Evolutionary conservation across 2,113 vertebrate species (phyloP), one percentile per base, ranked within the genome.

Genomic region (Dendropsophus ebraccatus): DNA sequence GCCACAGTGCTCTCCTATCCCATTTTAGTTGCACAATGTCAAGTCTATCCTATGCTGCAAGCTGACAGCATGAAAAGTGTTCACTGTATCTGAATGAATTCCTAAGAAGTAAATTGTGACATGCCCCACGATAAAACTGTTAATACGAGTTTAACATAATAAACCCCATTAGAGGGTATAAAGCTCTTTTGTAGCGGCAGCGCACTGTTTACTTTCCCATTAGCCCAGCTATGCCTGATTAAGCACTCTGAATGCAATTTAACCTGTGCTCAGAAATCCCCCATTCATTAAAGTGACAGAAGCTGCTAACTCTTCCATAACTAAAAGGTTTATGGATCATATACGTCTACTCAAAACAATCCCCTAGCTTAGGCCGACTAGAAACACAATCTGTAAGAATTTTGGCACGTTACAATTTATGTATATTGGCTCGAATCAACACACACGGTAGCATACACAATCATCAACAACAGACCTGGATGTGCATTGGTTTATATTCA

Each of bases 281-380:
- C 30, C 28, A 70, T 70, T 82, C 65, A 82, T 82, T 70, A 82
- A 13, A 54, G 65, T 82, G 65, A 82, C 65, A 70, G 65, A 45
- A 35, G 62, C 49, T 82, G 81, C 81, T 54, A 82, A 82, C 30
- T 82, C 62, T 70, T 82, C 65, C 81, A 70, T 82, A 50, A 62
- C 81, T 82, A 82, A 82, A 82, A 82, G 65, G 81, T 82, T 82
- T 72, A 52, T 54, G 30, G 30, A 82, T 82, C 45, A 82, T 70
- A 69, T 72, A 72, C 16, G 28, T 32, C 62, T 70, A 72, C 49
- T 70, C 17, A 82, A 54, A 70, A 65, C 60, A 67, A 82, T 47
- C n/a, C 49, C 41, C 17, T 35, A 21, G 45, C 47, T 52, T 54
- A 41, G 32, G 2, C 30, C 16, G 19, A 82, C 47, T 72, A 35